Conservation (phyloP, 2,113 vertebrate genomes). For the Spheniscus mendiculus region DNA sequence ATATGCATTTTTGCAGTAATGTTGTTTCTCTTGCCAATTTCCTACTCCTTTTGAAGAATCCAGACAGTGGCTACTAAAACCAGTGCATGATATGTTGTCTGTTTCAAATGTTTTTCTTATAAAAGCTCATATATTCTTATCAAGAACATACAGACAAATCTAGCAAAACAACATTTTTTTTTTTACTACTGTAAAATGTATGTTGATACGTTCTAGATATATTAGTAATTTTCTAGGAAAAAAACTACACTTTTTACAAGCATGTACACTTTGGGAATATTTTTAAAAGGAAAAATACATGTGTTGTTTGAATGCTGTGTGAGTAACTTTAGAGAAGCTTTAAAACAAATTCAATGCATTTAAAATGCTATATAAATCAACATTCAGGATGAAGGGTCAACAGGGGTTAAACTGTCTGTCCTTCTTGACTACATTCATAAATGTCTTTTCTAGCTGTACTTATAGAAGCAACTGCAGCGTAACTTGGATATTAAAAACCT, state of each 20-base stretch:
- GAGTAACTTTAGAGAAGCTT: constrained; percentile 1
- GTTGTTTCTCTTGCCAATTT: background rate
- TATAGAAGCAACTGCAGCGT: constrained; percentile 68
- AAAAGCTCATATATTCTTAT: background rate
- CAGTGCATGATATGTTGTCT: rapidly evolving
- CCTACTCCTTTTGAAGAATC: background rate
- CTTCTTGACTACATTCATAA: constrained; percentile 75
- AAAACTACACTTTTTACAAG: background rate
- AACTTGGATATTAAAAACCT: constrained; percentile 80
- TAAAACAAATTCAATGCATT: constrained; percentile 33
- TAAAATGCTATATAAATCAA: constrained; percentile 72
- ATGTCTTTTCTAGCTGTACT: constrained; percentile 70
- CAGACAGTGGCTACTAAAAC: background rate
- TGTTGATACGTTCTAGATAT: background rate
- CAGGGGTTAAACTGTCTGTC: constrained; percentile 76
- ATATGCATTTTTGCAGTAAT: constrained; percentile 19
- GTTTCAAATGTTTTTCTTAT: background rate
- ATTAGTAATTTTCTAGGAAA: background rate
- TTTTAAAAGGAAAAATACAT: background rate
- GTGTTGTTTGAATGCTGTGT: background rate
- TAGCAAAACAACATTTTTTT: background rate
- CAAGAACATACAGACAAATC: background rate
- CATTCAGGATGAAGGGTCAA: constrained; percentile 70
- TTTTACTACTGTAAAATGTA: background rate
- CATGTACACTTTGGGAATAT: background rate